Evolutionary conservation across 2,113 vertebrate genomes (phyloP), one percentile per base, ranked within the genome.

Genomic region (Trachemys scripta): DNA sequence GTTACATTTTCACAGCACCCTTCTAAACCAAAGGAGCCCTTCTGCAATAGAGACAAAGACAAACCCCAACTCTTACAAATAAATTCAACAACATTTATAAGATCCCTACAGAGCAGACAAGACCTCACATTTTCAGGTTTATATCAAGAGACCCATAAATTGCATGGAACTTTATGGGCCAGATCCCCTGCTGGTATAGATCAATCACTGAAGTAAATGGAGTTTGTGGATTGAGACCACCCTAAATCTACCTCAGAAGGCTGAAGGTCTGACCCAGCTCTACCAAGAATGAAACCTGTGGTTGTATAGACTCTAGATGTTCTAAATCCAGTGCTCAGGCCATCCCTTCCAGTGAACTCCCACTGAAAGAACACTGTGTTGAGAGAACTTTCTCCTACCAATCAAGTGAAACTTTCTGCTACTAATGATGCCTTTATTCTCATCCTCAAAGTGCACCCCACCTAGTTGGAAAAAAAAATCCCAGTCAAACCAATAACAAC

Each of bases 391-490:
- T 79, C 85, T 82, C 87, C 90, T 53, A 82, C 45, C 56, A 89
- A 72, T 49, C 92, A 96, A 90, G 72, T 1, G 0, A 92, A 94
- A 93, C 88, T 88, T 89, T n/a, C 88, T 57, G 57, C 57, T 90
- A 92, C 84, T 89, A 62, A 82, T 78, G 80, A 69, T n/a, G 17
- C 4, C 7, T 69, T 69, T 69, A 69, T n/a, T n/a, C 35, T 69
- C 14, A 84, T 89, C 94, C 59, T 93, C 80, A 84, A 25, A 65
- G 90, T 62, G 95, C 87, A 84, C 90, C 35, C 88, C 80, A 94
- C 78, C 80, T 92, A 96, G 49, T 7, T 62, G 90, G 87, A 85
- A 89, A 92, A 95, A 38, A 84, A 91, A 72, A 47, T 82, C 8
- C 24, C 13, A 91, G 42, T n/a, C 69, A 85, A 92, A 96, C 4